Percentiles rank a stretch among this genome's conserved stretches.
Evolutionary conservation across 2,797 vertebrate species (phyloP).

Genomic region (Hapalemur alaotrensis): DNA sequence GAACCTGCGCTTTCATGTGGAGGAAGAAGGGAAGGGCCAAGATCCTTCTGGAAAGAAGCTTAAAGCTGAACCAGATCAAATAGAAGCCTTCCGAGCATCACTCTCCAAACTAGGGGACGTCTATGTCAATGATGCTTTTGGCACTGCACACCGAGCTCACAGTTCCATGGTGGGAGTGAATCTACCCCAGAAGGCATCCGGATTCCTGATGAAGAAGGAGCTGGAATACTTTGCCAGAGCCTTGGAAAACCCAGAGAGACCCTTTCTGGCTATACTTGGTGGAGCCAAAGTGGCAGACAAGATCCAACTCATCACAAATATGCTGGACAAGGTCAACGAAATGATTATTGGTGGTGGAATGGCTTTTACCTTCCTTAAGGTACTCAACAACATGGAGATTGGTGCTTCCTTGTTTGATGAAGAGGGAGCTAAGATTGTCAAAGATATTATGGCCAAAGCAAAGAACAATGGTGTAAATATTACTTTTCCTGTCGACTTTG

Average conservation of each 20-base stretch:
- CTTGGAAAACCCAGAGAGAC: slow-evolving; percentile 94
- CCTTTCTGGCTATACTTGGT: slow-evolving; percentile 97
- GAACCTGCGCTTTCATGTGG: slow-evolving; percentile 97
- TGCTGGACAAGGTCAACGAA: slow-evolving; percentile 96
- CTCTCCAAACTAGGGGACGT: slow-evolving; percentile 97
- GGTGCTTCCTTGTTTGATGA: slow-evolving; percentile 95
- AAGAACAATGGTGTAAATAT: slow-evolving; percentile 94
- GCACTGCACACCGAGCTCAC: slow-evolving; percentile 97
- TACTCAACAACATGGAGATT: slow-evolving; percentile 98
- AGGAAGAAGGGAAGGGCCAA: slow-evolving; percentile 97
- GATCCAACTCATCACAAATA: slow-evolving; percentile 98
- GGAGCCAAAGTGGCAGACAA: slow-evolving; percentile 99
- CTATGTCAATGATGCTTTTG: slow-evolving; percentile 97
- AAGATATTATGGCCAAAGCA: slow-evolving; percentile 96
- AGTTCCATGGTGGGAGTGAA: slow-evolving; percentile 98
- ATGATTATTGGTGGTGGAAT: slow-evolving; percentile 99
- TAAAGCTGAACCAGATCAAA: slow-evolving; percentile 90
- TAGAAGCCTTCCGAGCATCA: slow-evolving; percentile 93
- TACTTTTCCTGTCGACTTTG: slow-evolving; percentile 94
- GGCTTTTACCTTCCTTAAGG: slow-evolving; percentile 99
- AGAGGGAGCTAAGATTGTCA: slow-evolving; percentile 95
- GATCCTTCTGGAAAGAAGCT: slow-evolving; percentile 95
- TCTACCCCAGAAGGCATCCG: slow-evolving; percentile 94
- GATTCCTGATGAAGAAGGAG: slow-evolving; percentile 99
- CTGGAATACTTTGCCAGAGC: slow-evolving; percentile 98